Base-by-base conservation (phyloP, 2,888 invertebrate species). In the Chrysomela aeneicollis region DNA sequence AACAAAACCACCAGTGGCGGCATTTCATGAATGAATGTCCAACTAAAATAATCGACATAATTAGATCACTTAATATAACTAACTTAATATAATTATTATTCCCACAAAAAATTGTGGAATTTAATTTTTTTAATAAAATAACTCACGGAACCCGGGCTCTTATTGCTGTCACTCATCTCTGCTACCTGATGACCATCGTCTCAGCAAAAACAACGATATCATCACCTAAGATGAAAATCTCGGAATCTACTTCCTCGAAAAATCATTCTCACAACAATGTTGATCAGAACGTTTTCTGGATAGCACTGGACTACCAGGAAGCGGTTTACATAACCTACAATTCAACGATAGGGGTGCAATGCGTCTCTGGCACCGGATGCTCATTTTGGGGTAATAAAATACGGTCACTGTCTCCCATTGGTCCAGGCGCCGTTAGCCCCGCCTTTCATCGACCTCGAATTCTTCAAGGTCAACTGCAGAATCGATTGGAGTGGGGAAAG, bases 271-370 rank as follows among this genome's bases (percentile, higher is more conserved):
- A 42, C 4, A 6, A 15, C 42, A 15, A 42, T 21, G 49, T 12
- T 49, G 10, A 2, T 37, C n/a, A 46, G 8, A 26, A 17, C 42
- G 47, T 15, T 21, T 47, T 46, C 22, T 30, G 49, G 52, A 46
- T 46, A 35, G 35, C 32, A 21, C 26, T 19, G 49, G 30, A 32
- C 42, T 52, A 21, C 54, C 19, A 18, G 18, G 51, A 12, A 52
- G n/a, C 49, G 21, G 52, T 18, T 30, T 15, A 50, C 49, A 49
- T 62, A 66, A 59, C 66, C 61, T 67, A 61, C 50, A 57, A 66
- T 35, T 21, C 67, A 68, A 64, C 61, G 66, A 57, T 61, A 72
- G 69, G 73, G 73, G 77, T 78, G 79, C 79, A 79, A 74, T 78
- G 79, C 79, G 78, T 73, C 77, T 76, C 15, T 42, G 8, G 15